Conservation (phyloP, 23 tunicate genomes). For the Styela clava region DNA sequence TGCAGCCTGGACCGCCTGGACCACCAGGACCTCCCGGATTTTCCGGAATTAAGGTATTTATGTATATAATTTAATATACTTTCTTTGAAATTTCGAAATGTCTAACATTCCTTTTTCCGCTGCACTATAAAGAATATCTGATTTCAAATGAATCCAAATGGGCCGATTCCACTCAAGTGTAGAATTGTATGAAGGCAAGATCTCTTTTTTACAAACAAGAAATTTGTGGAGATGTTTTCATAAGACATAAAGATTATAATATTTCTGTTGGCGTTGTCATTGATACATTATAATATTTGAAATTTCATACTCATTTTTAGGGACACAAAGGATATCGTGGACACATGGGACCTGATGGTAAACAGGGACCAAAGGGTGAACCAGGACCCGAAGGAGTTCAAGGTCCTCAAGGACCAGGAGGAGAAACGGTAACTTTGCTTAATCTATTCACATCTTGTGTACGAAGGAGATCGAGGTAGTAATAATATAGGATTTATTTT, state of each 20-base stretch:
- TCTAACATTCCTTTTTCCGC: no score
- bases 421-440: conserved; percentile 69
- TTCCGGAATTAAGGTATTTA: neutral
- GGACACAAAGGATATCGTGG: conserved; percentile 82
- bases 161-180: no score
- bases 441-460: neutral
- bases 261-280: no score
- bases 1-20: conserved; percentile 49
- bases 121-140: no score
- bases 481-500: no score
- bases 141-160: no score
- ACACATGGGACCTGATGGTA: conserved; percentile 73
- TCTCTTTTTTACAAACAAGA: no score
- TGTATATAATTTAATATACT: neutral
- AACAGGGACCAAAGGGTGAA: conserved; percentile 83
- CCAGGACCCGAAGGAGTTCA: conserved; percentile 54
- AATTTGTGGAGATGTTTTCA: no score
- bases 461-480: no score
- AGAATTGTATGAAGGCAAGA: no score
- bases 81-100: neutral
- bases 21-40: neutral
- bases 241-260: no score
- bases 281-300: no score
- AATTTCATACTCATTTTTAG: conserved; percentile 27
- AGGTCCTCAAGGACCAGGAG: conserved; percentile 83